phyloP scores from a whole-genome alignment of 2,113 vertebrate genomes.

The Cynoglossus semilaevis region DNA sequence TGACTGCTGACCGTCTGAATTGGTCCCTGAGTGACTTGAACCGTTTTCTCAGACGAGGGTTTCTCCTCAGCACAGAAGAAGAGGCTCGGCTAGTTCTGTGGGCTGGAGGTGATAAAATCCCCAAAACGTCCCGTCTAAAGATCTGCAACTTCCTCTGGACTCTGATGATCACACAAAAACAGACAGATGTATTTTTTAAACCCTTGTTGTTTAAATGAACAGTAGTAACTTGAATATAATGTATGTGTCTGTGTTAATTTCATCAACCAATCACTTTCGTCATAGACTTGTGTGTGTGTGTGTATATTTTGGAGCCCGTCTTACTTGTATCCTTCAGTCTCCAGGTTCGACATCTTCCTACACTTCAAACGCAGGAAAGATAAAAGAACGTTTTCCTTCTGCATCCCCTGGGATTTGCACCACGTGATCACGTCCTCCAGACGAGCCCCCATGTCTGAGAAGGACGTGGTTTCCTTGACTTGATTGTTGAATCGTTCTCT shows the following conservation, averaged over 20 bases:
- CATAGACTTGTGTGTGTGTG: neutral
- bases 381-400: constrained; percentile 48
- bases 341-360: constrained; percentile 54
- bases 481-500: constrained; percentile 42
- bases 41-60: neutral
- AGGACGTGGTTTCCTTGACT: constrained; percentile 35
- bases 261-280: neutral
- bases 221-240: too few species aligned
- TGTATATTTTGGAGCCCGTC: too few species aligned
- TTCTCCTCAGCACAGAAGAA: constrained; percentile 2
- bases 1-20: constrained; percentile 4
- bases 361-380: constrained; percentile 65
- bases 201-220: too few species aligned
- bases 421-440: constrained; percentile 62
- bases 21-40: constrained; percentile 10
- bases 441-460: constrained; percentile 46
- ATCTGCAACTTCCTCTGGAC: constrained; percentile 56
- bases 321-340: constrained; percentile 70
- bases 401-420: constrained; percentile 57
- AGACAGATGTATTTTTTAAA: neutral
- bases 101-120: constrained; percentile 27
- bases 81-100: constrained; percentile 11
- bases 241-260: too few species aligned
- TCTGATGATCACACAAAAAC: constrained; percentile 41
- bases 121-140: constrained; percentile 45